Evolutionary conservation across 2,113 vertebrate species (phyloP), one percentile per base, ranked within the genome.

Genomic region (Cacatua alba): DNA sequence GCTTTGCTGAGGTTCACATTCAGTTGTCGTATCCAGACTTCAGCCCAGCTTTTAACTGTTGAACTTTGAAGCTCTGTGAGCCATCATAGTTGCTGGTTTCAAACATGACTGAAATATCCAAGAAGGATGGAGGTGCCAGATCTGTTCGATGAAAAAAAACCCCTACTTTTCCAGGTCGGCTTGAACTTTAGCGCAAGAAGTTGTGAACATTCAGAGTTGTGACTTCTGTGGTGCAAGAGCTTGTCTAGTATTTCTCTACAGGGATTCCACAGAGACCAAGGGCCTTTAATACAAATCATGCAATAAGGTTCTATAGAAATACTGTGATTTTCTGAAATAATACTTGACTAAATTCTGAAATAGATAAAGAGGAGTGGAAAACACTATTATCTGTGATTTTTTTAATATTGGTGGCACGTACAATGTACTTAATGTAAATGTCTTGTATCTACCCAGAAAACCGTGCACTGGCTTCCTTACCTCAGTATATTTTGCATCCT

Each of bases 401-500:
- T 41, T 26, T 43, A 60, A 7, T 86, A 60, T 17, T 68, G 60
- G 7, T 52, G 7, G 18, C n/a, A 39, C 0, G 0, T 75, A 28
- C 13, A 55, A 31, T 17, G 17, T 24, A 26, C 33, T 46, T 77
- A 85, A n/a, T 5, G 4, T 49, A 0, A 49, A 52, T 91, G 9
- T 90, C 17, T 96, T 53, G 81, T 90, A 39, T 46, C 6, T 79
- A 71, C 18, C 17, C 95, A 99, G 99, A 90, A 97, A 79, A 91
- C 37, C 0, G 97, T 98, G 13, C 39, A 97, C 23, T 99, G 99
- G 99, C 94, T 99, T 97, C 98, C 99, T 20, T 99, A 99, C 96
- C 98, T 99, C 95, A 99, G 99, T 77, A 99, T 99, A 72, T 28
- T 97, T 94, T 98, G 98, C 82, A 98, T 99, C 90, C 97, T 99